Evolutionary conservation across 2,113 vertebrate species (phyloP), one percentile per base, ranked within the genome.

Genomic region (Lepidiolamprologus cunningtoni): DNA sequence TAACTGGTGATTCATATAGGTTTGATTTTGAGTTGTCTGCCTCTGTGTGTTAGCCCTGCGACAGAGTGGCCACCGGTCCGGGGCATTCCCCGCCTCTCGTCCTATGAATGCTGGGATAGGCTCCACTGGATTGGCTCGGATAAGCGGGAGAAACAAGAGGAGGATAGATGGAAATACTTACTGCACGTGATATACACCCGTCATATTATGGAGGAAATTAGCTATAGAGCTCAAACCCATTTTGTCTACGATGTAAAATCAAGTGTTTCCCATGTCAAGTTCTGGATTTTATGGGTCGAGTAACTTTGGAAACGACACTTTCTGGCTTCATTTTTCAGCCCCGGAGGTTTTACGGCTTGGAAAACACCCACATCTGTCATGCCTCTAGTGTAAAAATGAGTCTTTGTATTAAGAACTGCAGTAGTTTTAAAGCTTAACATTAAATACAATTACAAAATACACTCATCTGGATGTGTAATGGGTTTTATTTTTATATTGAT

Each of bases 1-100:
- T 45, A 45, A 73, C 1, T 7, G 21, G 37, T 42, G 12, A 23
- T 3, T 17, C 5, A 0, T 45, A 28, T 7, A 73, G 68, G 40
- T 47, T 45, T 73, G 40, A 47, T 26, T 73, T 45, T 73, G 21
- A 73, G 40, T 26, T 45, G 21, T 47, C 68, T 47, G 40, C 6
- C 8, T 26, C 37, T 73, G 8, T 47, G 40, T 11, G 5, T 73
- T 73, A 5, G 68, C 3, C 4, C 5, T 16, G 21, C 1, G 5
- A 73, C 37, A 16, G 5, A 45, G 21, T 42, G 8, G 58, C 58
- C 0, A 11, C 58, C 17, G 4, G 68, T 73, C 21, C 14, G 4
- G 6, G 21, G 9, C 2, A 17, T 3, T 17, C 68, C 40, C 21
- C 1, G 6, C 68, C 68, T 26, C 40, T 73, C 4, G 0, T 0